These are phyloP conservation scores for Drosophila prostipennis DNA, from an alignment of 2,888 invertebrate species.

Conservation along the genomic window DNA sequence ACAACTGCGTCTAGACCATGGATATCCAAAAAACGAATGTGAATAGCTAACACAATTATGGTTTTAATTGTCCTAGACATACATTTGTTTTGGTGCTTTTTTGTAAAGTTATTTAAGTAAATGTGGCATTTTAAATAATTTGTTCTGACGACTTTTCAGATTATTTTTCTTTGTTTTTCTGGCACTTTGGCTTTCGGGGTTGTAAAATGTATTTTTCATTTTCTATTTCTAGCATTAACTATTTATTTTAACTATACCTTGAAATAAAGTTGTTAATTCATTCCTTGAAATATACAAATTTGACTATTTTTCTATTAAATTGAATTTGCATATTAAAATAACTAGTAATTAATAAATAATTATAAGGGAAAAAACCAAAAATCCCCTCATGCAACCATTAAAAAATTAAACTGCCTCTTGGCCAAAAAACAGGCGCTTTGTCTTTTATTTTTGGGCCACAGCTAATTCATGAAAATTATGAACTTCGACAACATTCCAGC, in stretches of 20 bases:
- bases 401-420: slow-evolving; percentile 11
- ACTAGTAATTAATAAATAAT: too few species aligned
- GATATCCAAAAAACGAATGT: background rate
- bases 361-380: background rate
- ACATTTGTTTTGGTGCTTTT: background rate
- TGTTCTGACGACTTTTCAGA: background rate
- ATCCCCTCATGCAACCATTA: slow-evolving; percentile 6
- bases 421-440: slow-evolving; percentile 12
- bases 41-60: background rate
- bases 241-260: too few species aligned
- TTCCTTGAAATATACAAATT: too few species aligned
- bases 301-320: too few species aligned
- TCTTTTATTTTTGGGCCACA: slow-evolving; percentile 15
- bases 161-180: too few species aligned
- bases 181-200: too few species aligned
- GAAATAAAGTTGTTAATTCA: too few species aligned
- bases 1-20: slow-evolving; percentile 29
- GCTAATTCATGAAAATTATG: slow-evolving; percentile 66
- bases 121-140: background rate
- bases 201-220: too few species aligned
- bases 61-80: background rate
- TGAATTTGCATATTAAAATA: too few species aligned
- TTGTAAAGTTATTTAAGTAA: background rate
- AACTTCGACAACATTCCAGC: slow-evolving; percentile 55
- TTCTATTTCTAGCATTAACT: too few species aligned